phyloP scores from a whole-genome alignment of 2,797 vertebrate genomes.

The Centroberyx gerrardi region DNA sequence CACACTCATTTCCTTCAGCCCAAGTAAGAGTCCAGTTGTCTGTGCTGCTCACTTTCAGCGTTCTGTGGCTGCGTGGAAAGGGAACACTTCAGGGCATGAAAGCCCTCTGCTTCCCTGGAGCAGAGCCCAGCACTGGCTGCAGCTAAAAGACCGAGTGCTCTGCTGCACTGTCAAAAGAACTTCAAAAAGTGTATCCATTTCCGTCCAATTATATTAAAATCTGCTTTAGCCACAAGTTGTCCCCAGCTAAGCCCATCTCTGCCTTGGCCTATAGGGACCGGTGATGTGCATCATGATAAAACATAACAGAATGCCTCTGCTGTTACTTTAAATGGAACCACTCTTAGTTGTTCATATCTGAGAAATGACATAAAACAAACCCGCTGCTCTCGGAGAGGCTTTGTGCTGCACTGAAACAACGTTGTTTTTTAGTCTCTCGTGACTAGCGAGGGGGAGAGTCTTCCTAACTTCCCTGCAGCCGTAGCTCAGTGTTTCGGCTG shows the following conservation, averaged over 20 bases:
- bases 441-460: background rate
- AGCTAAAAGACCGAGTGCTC: conserved; percentile 48
- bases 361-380: conserved; percentile 2
- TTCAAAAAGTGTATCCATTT: conserved; percentile 37
- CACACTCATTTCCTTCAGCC: conserved; percentile 60
- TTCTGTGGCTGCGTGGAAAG: conserved; percentile 56
- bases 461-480: conserved; percentile 1
- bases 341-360: background rate
- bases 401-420: background rate
- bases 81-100: conserved; percentile 44
- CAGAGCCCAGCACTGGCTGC: conserved; percentile 51
- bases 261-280: background rate
- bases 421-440: background rate
- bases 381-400: conserved; percentile 2
- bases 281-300: conserved; percentile 22
- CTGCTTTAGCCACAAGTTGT: conserved; percentile 45
- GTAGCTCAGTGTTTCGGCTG: conserved; percentile 9
- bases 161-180: conserved; percentile 32
- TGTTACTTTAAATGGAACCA: conserved; percentile 41
- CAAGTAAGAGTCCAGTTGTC: conserved; percentile 42
- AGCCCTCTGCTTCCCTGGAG: conserved; percentile 57
- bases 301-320: conserved; percentile 7
- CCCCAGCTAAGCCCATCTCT: conserved; percentile 34
- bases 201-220: conserved; percentile 40
- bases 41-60: conserved; percentile 52